Base-by-base conservation (phyloP, 2,797 vertebrate species). In the Lagodon rhomboides region DNA sequence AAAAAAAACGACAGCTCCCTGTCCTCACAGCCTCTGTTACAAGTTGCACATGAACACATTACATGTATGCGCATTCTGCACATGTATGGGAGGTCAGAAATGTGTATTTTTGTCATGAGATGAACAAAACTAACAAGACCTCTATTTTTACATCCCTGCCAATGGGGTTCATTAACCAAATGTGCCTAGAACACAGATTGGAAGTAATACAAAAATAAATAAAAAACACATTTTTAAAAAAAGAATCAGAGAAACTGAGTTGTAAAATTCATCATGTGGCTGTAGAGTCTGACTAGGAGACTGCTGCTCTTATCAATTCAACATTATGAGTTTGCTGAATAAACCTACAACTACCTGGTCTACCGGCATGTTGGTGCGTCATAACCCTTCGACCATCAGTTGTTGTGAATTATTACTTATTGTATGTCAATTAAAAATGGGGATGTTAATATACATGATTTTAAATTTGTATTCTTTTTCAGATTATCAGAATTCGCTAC, bases 1-100 rank as follows among this genome's bases (percentile, higher is more conserved):
- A 68, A 38, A 43, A 5, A 50, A 68, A 20, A 1, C 38, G 60
- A 75, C 72, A 71, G 67, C 74, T 20, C 44, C 34, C 4, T 3
- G 18, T 54, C 27, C 20, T 41, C 23, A 22, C 0, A 0, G 55
- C 60, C n/a, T 27, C 68, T 64, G 43, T 18, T n/a, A 18, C 3
- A 6, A 41, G 5, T 53, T 46, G 18, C 18, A 47, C 1, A 0
- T 17, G 20, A 79, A 17, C 1, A 9, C 54, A 18, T 44, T 55
- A 4, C 50, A 38, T 6, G 18, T 30, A 23, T 18, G 20, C 12
- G 23, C 34, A 25, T 38, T 22, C 3, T 68, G 41, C 6, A 1
- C 25, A 20, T 38, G 17, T 12, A n/a, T 3, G 1, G 38, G 34
- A 66, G 15, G 46, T 18, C 3, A 44, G 30, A 46, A 2, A 53